A percentile compares a stretch with the other conserved stretches of the same genome.
phyloP scores from a whole-genome alignment of 2,797 vertebrate species.

The Triplophysa bombifrons region DNA sequence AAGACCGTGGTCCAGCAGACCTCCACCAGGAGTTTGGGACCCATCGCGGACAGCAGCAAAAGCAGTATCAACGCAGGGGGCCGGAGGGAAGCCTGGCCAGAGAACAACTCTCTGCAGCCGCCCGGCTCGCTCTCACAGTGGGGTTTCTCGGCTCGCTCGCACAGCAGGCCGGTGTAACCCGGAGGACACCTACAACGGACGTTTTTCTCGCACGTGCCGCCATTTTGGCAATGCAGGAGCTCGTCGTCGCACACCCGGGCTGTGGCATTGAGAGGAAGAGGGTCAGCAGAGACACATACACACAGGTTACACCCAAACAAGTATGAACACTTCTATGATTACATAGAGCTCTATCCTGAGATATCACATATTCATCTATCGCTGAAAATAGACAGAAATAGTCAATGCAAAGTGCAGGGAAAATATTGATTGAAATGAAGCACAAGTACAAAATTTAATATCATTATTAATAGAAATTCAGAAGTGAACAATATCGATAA shows the following conservation, averaged over 20 bases:
- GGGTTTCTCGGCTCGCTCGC: conserved; percentile 79
- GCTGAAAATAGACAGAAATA: conserved; percentile 48
- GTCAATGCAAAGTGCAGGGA: conserved; percentile 45
- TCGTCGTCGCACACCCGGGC: conserved; percentile 96
- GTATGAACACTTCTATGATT: conserved; percentile 39
- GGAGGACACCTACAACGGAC: conserved; percentile 86
- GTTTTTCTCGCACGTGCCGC: conserved; percentile 90
- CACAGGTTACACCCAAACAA: conserved; percentile 38
- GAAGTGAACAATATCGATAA: conserved; percentile 15
- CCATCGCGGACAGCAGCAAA: conserved; percentile 68
- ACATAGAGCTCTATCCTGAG: conserved; percentile 28
- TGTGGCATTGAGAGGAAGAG: conserved; percentile 70
- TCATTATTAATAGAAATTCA: conserved; percentile 43
- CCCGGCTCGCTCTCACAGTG: conserved; percentile 84
- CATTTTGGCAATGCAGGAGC: conserved; percentile 94
- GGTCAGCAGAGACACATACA: conserved; percentile 52
- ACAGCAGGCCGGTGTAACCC: conserved; percentile 87
- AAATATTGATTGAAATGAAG: conserved; percentile 53
- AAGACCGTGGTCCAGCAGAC: conserved; percentile 63
- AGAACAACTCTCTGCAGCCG: conserved; percentile 75
- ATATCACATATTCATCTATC: conserved; percentile 37
- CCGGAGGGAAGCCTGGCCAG: conserved; percentile 64
- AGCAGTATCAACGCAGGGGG: conserved; percentile 50
- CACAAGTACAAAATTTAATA: conserved; percentile 43
- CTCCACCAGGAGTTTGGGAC: conserved; percentile 69